These are phyloP conservation scores for Rotaria sp. DNA, from an alignment of 2,888 invertebrate genomes.

Conservation along the genomic window DNA sequence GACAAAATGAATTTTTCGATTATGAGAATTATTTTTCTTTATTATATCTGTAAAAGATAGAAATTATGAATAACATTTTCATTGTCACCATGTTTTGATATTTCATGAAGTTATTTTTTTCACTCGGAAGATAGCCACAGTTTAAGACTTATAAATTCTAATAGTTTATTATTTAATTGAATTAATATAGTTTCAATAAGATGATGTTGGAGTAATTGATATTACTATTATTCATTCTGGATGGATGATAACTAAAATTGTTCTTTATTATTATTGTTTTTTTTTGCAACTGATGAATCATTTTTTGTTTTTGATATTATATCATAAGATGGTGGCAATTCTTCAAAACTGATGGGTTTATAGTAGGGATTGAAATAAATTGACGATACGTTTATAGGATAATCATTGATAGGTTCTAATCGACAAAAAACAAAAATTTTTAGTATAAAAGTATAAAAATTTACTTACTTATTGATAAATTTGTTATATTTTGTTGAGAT, in stretches of 20 bases:
- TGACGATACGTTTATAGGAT: not conserved
- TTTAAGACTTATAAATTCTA: too few relatives aligned
- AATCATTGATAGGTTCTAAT: not conserved
- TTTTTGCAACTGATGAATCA: not conserved
- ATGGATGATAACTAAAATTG: not conserved
- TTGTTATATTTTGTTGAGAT: not conserved
- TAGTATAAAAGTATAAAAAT: not conserved
- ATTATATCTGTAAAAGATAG: too few relatives aligned
- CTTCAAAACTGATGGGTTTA: not conserved
- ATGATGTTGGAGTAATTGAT: not conserved
- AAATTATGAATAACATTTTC: too few relatives aligned
- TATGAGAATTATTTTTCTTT: too few relatives aligned
- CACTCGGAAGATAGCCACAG: too few relatives aligned
- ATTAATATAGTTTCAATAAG: too few relatives aligned
- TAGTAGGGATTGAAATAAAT: not conserved
- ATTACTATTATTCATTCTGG: not conserved
- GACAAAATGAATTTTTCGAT: too few relatives aligned
- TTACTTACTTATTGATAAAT: not conserved
- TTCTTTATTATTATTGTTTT: not conserved
- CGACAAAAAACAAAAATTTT: not conserved
- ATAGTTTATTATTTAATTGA: not conserved
- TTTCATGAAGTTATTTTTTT: too few relatives aligned
- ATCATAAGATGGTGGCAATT: not conserved
- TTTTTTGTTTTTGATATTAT: not conserved
- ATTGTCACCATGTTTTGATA: too few relatives aligned